Percentiles rank a stretch among this genome's conserved stretches.
phyloP scores from a whole-genome alignment of 2,797 vertebrate species.

The Rhodeus uyekii region DNA sequence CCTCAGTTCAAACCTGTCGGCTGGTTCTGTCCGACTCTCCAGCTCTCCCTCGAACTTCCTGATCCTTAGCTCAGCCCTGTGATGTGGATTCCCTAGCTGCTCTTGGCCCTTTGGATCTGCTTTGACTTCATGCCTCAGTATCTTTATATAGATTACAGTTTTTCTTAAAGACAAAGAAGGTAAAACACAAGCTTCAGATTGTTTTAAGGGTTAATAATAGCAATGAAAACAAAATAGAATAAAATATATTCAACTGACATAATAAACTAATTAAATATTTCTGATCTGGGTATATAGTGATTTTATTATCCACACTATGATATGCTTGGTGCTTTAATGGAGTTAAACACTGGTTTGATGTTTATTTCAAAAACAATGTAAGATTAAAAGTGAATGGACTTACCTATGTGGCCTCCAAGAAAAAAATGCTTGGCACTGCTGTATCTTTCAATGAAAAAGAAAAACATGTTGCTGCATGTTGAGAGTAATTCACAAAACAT shows the following conservation, averaged over 20 bases:
- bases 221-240: neutral
- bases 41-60: no score
- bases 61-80: no score
- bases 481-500: neutral
- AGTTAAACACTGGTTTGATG: no score
- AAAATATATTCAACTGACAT: neutral
- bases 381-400: neutral
- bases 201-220: neutral
- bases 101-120: no score
- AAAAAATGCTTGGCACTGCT: no score
- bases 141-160: neutral
- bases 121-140: no score
- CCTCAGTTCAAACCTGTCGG: no score
- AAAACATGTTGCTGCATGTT: no score
- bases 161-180: neutral
- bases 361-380: neutral
- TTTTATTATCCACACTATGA: neutral
- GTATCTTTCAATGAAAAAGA: no score
- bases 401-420: neutral
- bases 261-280: neutral
- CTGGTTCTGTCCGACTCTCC: no score
- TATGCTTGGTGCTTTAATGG: neutral
- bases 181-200: neutral
- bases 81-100: no score
- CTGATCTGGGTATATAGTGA: neutral